These are phyloP conservation scores for Myrmecophaga tridactyla DNA, from an alignment of 2,113 vertebrate genomes.

Conservation along the genomic window DNA sequence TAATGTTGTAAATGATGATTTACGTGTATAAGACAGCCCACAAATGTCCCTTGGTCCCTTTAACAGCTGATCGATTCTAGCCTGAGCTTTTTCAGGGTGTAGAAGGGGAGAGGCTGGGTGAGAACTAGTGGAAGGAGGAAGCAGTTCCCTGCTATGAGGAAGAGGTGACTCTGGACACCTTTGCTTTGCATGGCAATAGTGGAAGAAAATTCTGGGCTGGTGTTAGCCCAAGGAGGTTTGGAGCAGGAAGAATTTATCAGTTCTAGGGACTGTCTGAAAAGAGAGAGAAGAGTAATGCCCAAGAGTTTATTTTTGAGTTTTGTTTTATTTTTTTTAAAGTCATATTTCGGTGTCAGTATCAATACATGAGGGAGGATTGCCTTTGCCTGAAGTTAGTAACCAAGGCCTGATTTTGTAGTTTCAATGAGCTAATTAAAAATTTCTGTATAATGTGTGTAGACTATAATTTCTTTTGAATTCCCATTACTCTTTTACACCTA, in stretches of 20 bases:
- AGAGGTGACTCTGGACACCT: not conserved
- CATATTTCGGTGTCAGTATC: not conserved
- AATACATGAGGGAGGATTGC: not conserved
- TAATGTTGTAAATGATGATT: not conserved
- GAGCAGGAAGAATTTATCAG: not conserved
- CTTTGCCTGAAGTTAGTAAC: not conserved
- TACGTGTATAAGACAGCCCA: not conserved
- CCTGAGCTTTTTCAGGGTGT: not conserved
- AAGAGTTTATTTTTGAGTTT: not conserved
- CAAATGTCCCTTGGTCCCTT: not conserved
- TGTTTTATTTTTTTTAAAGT: not conserved
- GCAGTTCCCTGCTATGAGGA: not conserved
- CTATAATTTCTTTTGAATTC: not conserved
- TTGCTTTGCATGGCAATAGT: not conserved
- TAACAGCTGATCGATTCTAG: not conserved
- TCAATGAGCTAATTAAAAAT: not conserved
- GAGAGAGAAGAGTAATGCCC: not conserved
- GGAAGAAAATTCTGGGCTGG: not conserved
- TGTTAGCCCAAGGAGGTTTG: not conserved
- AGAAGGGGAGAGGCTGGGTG: not conserved
- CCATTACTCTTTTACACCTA: not conserved
- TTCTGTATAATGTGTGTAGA: not conserved
- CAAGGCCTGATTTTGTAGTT: constrained; percentile 12
- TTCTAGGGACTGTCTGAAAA: not conserved
- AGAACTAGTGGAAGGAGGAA: not conserved